Base-by-base conservation (phyloP, 2,888 invertebrate species). In the Hirtodrosophila alboralis region DNA sequence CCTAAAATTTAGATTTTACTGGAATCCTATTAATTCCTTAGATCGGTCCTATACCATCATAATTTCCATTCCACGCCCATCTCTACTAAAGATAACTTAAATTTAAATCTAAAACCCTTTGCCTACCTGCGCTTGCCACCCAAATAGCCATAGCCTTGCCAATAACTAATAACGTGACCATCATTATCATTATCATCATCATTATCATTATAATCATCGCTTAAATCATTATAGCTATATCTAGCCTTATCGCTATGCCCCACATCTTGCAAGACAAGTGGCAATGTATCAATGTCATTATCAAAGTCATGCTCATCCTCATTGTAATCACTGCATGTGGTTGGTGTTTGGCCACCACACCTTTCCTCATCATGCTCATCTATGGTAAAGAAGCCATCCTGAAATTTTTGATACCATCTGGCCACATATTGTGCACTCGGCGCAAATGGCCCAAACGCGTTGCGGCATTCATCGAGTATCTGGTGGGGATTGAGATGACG, bases 131-230 rank as follows among this genome's bases (percentile, higher is more conserved):
- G 76, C 48, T 86, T 86, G 61, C 74, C 75, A 86, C 80, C 80
- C 77, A 85, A 84, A 84, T 84, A 80, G 73, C 79, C 79, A 56
- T 80, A 80, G 64, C 79, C 79, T 54, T 80, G 84, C 79, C 79
- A 80, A 84, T 80, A 80, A 80, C 64, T 81, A 72, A 80, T 80
- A 33, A 84, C 79, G 68, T 75, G 63, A 51, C 56, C 84, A 59
- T 76, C 72, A 48, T 52, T 43, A 48, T 54, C 47, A 44, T 61
- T 54, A 54, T 64, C 68, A 59, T 57, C 58, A 54, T 59, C 51
- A 45, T 59, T 45, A 61, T 56, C 10, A 48, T 33, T 8, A 49
- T 51, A 31, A 49, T 7, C 33, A 58, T 63, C 38, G 18, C 21
- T 37, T 47, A 18, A 18, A 18, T 53, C 21, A 43, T 59, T 41